Evolutionary conservation across 1,140 invertebrate genomes (phyloP), one percentile per base, ranked within the genome.

Genomic region (Chionoecetes opilio): DNA sequence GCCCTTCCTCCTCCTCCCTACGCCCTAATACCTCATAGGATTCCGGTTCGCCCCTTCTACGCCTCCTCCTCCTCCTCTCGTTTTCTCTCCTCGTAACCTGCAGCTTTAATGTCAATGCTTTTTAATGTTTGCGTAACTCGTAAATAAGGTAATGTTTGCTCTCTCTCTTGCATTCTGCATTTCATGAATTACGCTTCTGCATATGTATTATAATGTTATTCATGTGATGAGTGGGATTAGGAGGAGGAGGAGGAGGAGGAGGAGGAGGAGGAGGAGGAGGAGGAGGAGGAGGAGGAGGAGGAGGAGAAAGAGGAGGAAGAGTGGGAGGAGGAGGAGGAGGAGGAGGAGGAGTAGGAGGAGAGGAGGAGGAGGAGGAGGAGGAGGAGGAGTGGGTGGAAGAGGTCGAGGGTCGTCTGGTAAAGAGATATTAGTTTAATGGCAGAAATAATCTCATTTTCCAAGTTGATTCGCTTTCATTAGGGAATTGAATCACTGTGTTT

Each of bases 381-480:
- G 63, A 75, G 63, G 63, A 75, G 63, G 63, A 75, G 11, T 26
- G n/a, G 63, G 63, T n/a, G 63, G 63, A 46, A 14, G 41, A 46
- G 41, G 41, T 5, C 5, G 41, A 14, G 41, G 41, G 41, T 46
- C 14, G 63, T 17, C 21, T 75, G 63, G 63, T 75, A 26, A 75
- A 75, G 63, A 75, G 63, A 75, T 75, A 75, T 75, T 75, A 75
- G 63, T 75, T 75, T 75, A 75, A 75, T 75, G 63, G 63, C 63
- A 75, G 63, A 75, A 75, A 75, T 75, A 75, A 75, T 75, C 63
- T 75, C 63, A 75, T 75, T 75, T n/a, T 75, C 63, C 63, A 75
- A 75, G 63, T 75, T 75, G 63, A 75, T 75, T 75, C 63, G 63
- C 63, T 75, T 75, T 75, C 63, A 75, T 75, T 75, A 75, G 63